These are phyloP conservation scores for Colinus virginianus DNA, from an alignment of 2,113 vertebrate species.

Conservation along the genomic window DNA sequence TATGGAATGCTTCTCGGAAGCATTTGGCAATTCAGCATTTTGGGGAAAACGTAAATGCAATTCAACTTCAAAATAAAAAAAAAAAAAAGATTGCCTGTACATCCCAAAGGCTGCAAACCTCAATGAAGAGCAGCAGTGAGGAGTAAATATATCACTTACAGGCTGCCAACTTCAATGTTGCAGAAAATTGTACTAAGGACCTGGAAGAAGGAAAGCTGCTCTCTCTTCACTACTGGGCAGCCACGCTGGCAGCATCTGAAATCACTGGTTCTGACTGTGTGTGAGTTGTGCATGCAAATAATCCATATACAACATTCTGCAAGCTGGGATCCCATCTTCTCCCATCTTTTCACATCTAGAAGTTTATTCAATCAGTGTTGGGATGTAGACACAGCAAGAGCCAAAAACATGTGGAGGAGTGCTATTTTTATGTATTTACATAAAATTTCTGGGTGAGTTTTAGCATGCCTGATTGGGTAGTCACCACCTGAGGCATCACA, in stretches of 20 bases:
- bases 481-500: not conserved
- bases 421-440: constrained; percentile 5
- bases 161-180: not conserved
- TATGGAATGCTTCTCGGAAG: constrained; percentile 4
- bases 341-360: not conserved
- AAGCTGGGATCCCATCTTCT: not conserved
- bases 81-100: not conserved
- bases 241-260: not conserved
- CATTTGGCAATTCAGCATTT: not conserved
- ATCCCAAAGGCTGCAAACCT: not conserved
- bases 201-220: not conserved
- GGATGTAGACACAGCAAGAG: not conserved
- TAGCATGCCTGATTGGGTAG: not conserved
- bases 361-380: not conserved
- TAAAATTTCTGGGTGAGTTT: constrained; percentile 19
- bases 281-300: not conserved
- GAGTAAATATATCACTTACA: not conserved
- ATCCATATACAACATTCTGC: not conserved
- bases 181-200: not conserved
- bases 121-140: not conserved
- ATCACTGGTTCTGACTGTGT: not conserved
- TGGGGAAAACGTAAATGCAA: not conserved
- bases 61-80: not conserved
- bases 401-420: not conserved
- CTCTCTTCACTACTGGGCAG: not conserved